These are phyloP conservation scores for Allobates femoralis DNA, from an alignment of 2,797 vertebrate species.

Conservation along the genomic window DNA sequence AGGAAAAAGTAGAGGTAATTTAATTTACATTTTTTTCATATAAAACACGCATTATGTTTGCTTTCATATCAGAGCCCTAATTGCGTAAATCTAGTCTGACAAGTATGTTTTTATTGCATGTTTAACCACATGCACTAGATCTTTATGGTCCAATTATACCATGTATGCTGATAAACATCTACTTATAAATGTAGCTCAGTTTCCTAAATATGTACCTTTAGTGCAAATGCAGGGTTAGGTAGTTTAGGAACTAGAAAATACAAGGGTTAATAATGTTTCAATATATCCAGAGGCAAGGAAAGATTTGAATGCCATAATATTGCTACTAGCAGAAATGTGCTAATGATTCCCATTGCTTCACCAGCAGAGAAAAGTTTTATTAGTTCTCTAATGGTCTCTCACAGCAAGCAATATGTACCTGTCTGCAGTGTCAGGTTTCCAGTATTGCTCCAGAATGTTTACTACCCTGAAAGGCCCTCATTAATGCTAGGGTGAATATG, in stretches of 20 bases:
- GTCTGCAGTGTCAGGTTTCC: constrained; percentile 56
- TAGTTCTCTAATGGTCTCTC: constrained; percentile 60
- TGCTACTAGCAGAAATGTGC: constrained; percentile 53
- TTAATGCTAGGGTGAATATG: constrained; percentile 41
- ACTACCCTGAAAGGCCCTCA: constrained; percentile 47
- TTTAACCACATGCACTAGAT: constrained; percentile 43
- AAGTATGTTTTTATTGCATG: constrained; percentile 35
- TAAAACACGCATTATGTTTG: constrained; percentile 17
- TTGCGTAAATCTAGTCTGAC: constrained; percentile 18
- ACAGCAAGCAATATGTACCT: constrained; percentile 55
- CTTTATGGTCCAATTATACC: constrained; percentile 40
- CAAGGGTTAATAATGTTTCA: constrained; percentile 54
- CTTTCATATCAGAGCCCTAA: constrained; percentile 29
- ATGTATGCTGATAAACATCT: constrained; percentile 35
- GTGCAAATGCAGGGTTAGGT: neutral
- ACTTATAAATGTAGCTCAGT: constrained; percentile 34
- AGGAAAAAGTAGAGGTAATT: neutral
- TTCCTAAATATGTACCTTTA: constrained; percentile 37
- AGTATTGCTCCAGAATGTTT: constrained; percentile 55
- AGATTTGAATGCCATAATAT: constrained; percentile 59
- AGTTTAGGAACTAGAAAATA: neutral
- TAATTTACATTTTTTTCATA: neutral
- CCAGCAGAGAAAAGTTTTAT: constrained; percentile 58
- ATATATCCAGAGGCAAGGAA: constrained; percentile 55
- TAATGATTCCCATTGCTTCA: constrained; percentile 58